These are phyloP conservation scores for Ganaspis sp. DNA, from an alignment of 1,140 invertebrate genomes.

Conservation along the genomic window DNA sequence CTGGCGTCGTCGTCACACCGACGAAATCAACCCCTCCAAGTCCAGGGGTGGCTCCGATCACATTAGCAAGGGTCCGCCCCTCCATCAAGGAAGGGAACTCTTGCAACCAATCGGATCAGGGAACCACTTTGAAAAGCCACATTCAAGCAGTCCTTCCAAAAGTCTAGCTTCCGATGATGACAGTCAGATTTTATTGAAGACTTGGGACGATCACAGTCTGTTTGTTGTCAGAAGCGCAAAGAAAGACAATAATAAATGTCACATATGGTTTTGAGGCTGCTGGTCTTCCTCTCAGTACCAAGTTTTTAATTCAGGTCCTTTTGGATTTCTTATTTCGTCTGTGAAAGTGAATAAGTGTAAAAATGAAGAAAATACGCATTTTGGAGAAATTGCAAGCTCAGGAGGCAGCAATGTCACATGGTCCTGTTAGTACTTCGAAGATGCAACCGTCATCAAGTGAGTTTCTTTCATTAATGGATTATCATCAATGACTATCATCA, in stretches of 20 bases:
- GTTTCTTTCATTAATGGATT: too few relatives aligned
- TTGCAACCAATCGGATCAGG: slow-evolving; percentile 54
- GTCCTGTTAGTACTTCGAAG: slow-evolving; percentile 53
- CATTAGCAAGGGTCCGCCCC: slow-evolving; percentile 61
- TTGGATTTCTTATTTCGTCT: background rate
- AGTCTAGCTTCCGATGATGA: slow-evolving; percentile 59
- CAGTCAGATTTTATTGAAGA: slow-evolving; percentile 62
- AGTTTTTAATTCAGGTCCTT: too few relatives aligned
- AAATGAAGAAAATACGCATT: slow-evolving; percentile 11
- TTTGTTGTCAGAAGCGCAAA: too few relatives aligned
- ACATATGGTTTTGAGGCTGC: too few relatives aligned
- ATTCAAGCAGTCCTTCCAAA: slow-evolving; percentile 57
- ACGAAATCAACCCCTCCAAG: slow-evolving; percentile 46
- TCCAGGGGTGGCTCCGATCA: slow-evolving; percentile 49
- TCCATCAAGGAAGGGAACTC: slow-evolving; percentile 59
- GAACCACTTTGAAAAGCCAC: slow-evolving; percentile 53
- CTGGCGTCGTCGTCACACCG: background rate
- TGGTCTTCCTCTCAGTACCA: too few relatives aligned
- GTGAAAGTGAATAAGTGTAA: background rate
- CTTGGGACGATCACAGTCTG: slow-evolving; percentile 36
- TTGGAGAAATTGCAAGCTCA: slow-evolving; percentile 59
- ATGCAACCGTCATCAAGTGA: slow-evolving; percentile 69
- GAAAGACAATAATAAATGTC: too few relatives aligned
- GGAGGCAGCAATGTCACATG: slow-evolving; percentile 59
- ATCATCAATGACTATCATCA: too few relatives aligned